Base-by-base conservation (phyloP, 2,113 vertebrate species). In the Microtus ochrogaster region DNA sequence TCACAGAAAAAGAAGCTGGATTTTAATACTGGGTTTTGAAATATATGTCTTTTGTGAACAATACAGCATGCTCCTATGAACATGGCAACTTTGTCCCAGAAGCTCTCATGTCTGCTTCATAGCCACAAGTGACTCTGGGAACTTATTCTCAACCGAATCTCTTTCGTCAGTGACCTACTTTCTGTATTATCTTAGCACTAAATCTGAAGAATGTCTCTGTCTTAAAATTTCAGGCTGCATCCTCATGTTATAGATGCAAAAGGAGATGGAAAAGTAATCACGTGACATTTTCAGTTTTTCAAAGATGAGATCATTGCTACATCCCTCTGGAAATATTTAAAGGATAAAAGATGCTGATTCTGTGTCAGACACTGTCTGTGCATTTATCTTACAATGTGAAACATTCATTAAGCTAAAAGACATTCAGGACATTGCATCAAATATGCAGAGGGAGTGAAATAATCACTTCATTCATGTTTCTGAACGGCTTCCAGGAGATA, bases 391-490 rank as follows among this genome's bases (percentile, higher is more conserved):
- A 74, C 63, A 86, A 83, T 76, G 30, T 93, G 21, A n/a, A 92
- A 24, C 78, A 94, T 84, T 88, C 39, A 81, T 88, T 94, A 90
- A 92, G n/a, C 33, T 65, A 81, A 36, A 28, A 85, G 44, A 70
- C 30, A 90, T 90, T 93, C 58, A 88, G 36, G 7, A 28, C 86
- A 36, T 58, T 61, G 81, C 30, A 97, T 74, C 44, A 83, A 84
- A 90, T 68, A 94, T 70, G 33, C 70, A 89, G 19, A 94, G 66
- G 61, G 61, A 30, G 44, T 84, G 3, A 95, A 87, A 70, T 7
- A 70, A 14, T 91, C 68, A 81, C 36, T 93, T 76, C 65, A 74
- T 11, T 88, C n/a, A 73, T 41, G 14, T 85, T 95, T 22, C 76
- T 81, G 65, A 95, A 93, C 7, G 63, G 33, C 88, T 90, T 94